Evolutionary conservation across 2,888 invertebrate genomes (phyloP).

Genomic region (Aphidius colemani): DNA sequence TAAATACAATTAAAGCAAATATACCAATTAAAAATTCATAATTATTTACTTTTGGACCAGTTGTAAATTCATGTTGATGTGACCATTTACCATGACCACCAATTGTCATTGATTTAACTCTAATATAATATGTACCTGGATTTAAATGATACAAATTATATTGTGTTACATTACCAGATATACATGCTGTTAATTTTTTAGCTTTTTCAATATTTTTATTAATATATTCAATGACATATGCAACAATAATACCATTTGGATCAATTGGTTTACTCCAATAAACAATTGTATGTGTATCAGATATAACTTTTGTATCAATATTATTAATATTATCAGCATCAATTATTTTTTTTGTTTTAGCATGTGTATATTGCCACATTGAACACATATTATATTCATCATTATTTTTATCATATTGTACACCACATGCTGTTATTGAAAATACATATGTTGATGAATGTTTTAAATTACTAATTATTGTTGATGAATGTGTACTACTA

Average conservation of each 20-base stretch:
- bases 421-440: conserved; percentile 65
- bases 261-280: conserved; percentile 67
- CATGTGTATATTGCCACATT: conserved; percentile 43
- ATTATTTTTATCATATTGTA: conserved; percentile 47
- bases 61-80: conserved; percentile 36
- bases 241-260: conserved; percentile 70
- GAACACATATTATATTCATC: conserved; percentile 46
- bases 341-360: conserved; percentile 60
- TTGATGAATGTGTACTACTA: conserved; percentile 37
- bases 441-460: conserved; percentile 68
- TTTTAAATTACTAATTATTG: conserved; percentile 57
- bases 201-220: conserved; percentile 54
- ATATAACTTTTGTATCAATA: conserved; percentile 39
- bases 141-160: conserved; percentile 52
- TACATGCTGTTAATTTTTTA: conserved; percentile 61
- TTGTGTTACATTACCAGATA: conserved; percentile 46
- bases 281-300: conserved; percentile 53
- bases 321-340: conserved; percentile 59
- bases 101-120: conserved; percentile 66
- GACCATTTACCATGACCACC: conserved; percentile 63
- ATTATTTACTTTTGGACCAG: conserved; percentile 38
- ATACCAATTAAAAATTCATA: conserved; percentile 35
- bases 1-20: conserved; percentile 39
- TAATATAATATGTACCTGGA: conserved; percentile 67
- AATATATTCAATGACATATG: conserved; percentile 67